Evolutionary conservation across 2,888 invertebrate genomes (phyloP).

Genomic region (Patella caerulea): DNA sequence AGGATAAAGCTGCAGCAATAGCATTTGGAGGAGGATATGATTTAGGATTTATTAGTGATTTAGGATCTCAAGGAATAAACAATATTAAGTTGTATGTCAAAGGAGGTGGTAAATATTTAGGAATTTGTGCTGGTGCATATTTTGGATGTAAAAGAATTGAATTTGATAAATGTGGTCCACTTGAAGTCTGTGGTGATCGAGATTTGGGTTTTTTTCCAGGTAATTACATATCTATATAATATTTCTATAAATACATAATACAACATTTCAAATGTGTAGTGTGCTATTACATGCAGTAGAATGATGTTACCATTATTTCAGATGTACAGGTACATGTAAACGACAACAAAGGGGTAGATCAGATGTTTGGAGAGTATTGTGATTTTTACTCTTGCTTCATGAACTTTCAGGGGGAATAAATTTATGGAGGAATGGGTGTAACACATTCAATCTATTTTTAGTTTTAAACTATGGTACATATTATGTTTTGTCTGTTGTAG

Average conservation of each 20-base stretch:
- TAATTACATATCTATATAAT: conserved; percentile 29
- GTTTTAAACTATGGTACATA: not conserved
- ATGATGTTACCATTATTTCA: too few relatives aligned
- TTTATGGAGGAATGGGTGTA: not conserved
- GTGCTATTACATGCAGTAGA: too few relatives aligned
- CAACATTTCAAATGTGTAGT: not conserved
- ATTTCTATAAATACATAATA: not conserved
- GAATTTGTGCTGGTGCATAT: conserved; percentile 67
- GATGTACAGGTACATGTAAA: too few relatives aligned
- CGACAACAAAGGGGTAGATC: too few relatives aligned
- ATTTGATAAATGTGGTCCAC: conserved; percentile 63
- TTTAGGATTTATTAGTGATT: conserved; percentile 53
- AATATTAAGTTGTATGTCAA: conserved; percentile 56
- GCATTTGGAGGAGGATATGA: conserved; percentile 68
- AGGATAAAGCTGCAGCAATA: conserved; percentile 40
- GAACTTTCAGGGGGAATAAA: not conserved
- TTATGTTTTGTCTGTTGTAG: conserved; percentile 42
- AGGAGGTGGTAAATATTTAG: conserved; percentile 63
- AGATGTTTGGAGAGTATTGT: too few relatives aligned
- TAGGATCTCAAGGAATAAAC: conserved; percentile 50
- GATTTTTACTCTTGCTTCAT: not conserved
- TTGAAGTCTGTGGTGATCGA: conserved; percentile 62
- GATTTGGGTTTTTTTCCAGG: conserved; percentile 64
- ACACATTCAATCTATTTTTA: not conserved
- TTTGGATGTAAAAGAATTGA: conserved; percentile 62